Evolutionary conservation across 2,888 invertebrate genomes (phyloP).

Genomic region (Aspidiotus destructor): DNA sequence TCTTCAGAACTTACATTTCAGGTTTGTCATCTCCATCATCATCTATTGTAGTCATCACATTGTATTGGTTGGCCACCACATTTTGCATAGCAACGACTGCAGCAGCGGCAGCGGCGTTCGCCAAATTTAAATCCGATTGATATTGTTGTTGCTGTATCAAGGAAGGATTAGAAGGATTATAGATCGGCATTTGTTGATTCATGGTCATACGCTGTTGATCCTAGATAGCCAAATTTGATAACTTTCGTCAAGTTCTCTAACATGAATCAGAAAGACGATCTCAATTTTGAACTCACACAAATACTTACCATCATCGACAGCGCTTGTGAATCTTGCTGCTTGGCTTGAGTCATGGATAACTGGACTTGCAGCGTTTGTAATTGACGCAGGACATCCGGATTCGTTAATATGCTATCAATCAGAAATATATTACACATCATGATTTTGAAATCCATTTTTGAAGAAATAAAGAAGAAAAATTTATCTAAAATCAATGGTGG

Average conservation of each 20-base stretch:
- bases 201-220: conserved; percentile 22
- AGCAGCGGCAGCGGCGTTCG: not conserved
- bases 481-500: not conserved
- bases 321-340: conserved; percentile 47
- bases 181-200: conserved; percentile 15
- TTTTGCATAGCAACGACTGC: not conserved
- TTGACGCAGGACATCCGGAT: conserved; percentile 81
- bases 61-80: not conserved
- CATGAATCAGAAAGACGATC: not conserved
- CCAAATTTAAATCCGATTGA: not conserved
- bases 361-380: conserved; percentile 66
- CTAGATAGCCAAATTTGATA: not conserved
- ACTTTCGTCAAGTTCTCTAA: not conserved
- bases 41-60: conserved; percentile 9
- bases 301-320: conserved; percentile 12
- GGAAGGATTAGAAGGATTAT: conserved; percentile 35
- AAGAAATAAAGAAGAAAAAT: not conserved
- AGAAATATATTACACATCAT: conserved; percentile 29
- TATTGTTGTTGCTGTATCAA: conserved; percentile 43
- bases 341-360: conserved; percentile 43
- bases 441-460: not conserved
- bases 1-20: conserved; percentile 19
- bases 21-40: conserved; percentile 28
- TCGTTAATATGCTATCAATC: conserved; percentile 58
- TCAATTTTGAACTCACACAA: not conserved